A percentile compares a stretch with the other conserved stretches of the same genome.
These are phyloP conservation scores for Dasyornis broadbenti DNA, from an alignment of 2,113 vertebrate genomes.

Conservation along the genomic window DNA sequence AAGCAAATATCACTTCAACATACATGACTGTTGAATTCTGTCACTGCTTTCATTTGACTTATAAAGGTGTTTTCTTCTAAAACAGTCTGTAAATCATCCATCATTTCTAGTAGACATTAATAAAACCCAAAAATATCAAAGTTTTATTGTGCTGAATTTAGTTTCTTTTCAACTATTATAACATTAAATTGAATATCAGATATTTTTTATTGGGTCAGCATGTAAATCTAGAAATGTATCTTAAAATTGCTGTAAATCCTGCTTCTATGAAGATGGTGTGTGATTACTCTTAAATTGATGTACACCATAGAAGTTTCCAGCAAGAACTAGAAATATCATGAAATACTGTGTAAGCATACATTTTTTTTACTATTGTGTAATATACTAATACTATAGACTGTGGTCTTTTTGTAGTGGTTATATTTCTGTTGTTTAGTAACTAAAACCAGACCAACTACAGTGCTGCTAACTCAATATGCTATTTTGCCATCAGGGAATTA, in stretches of 20 bases:
- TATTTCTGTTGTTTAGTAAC: not conserved
- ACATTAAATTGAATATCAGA: not conserved
- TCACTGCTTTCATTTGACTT: not conserved
- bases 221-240: not conserved
- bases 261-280: not conserved
- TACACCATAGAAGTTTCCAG: not conserved
- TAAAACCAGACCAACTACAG: not conserved
- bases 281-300: not conserved
- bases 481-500: not conserved
- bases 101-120: not conserved
- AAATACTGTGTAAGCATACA: not conserved
- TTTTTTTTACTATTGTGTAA: not conserved
- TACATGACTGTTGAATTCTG: rapidly evolving
- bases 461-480: not conserved
- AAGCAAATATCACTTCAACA: not conserved
- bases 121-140: not conserved
- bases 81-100: not conserved
- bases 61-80: not conserved
- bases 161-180: not conserved
- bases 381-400: not conserved
- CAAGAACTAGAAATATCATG: not conserved
- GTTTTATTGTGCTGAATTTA: not conserved
- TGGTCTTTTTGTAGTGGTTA: not conserved
- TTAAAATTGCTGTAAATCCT: not conserved
- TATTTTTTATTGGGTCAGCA: not conserved